These are phyloP conservation scores for Melanchra persicariae DNA, from an alignment of 2,888 invertebrate genomes.

Conservation along the genomic window DNA sequence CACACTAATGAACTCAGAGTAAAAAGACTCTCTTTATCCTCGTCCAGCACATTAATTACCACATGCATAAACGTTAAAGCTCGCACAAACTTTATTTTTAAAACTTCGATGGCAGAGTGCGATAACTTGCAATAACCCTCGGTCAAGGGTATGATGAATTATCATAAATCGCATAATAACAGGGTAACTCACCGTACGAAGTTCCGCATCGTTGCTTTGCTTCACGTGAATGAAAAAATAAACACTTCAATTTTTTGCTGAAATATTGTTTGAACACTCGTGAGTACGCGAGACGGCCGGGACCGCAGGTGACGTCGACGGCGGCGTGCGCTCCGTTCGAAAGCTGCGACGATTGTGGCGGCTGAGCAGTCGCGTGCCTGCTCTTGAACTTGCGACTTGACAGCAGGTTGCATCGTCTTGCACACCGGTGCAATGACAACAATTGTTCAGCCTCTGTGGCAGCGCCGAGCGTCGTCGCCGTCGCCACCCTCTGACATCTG, in stretches of 20 bases:
- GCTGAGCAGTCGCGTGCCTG: constrained; percentile 73
- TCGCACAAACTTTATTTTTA: constrained; percentile 63
- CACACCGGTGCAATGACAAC: constrained; percentile 83
- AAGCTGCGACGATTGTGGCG: constrained; percentile 83
- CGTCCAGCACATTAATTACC: constrained; percentile 64
- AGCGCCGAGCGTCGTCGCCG: constrained; percentile 25
- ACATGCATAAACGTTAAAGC: constrained; percentile 71
- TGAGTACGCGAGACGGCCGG: constrained; percentile 70
- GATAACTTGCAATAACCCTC: constrained; percentile 75
- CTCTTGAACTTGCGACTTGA: constrained; percentile 86
- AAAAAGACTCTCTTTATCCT: constrained; percentile 64
- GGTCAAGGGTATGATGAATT: constrained; percentile 74
- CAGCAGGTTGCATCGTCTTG: constrained; percentile 81
- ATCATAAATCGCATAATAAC: constrained; percentile 67
- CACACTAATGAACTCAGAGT: constrained; percentile 30
- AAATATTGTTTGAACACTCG: constrained; percentile 72
- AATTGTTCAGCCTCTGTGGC: constrained; percentile 63
- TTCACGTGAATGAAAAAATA: constrained; percentile 65
- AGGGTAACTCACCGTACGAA: constrained; percentile 81
- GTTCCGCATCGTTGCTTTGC: constrained; percentile 82
- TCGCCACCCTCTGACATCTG: constrained; percentile 53
- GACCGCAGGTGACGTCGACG: constrained; percentile 68
- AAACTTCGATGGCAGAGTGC: constrained; percentile 68
- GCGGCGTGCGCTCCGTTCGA: constrained; percentile 79
- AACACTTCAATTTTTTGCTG: constrained; percentile 69